A percentile compares a stretch with the other conserved stretches of the same genome.
These are phyloP conservation scores for Andrena minutula DNA, from an alignment of 2,888 invertebrate genomes.

Conservation along the genomic window DNA sequence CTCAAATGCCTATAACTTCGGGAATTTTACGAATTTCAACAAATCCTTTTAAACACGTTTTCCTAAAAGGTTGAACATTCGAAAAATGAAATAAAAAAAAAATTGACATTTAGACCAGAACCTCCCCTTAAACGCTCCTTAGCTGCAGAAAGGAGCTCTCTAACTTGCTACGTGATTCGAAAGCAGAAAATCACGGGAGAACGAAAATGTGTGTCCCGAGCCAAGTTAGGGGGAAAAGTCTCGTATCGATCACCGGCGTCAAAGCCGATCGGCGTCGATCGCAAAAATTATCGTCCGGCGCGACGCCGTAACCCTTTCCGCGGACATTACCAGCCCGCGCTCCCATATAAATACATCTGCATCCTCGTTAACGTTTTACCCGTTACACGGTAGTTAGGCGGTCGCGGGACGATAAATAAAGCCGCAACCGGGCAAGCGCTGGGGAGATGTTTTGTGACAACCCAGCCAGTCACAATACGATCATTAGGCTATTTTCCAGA, in stretches of 20 bases:
- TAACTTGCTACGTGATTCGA: neutral
- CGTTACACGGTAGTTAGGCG: conserved; percentile 54
- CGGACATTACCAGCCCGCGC: conserved; percentile 31
- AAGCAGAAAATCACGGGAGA: neutral
- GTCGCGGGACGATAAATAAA: conserved; percentile 61
- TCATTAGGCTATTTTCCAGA: conserved; percentile 72
- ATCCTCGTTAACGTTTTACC: conserved; percentile 60
- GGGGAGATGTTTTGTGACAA: conserved; percentile 66
- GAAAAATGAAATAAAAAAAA: too few species aligned
- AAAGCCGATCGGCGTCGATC: conserved; percentile 25
- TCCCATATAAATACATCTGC: conserved; percentile 59
- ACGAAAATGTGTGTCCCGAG: neutral
- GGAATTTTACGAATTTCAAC: too few species aligned
- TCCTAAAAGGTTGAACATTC: too few species aligned
- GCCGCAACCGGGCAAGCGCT: conserved; percentile 33
- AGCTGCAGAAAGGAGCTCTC: neutral
- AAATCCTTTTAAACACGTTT: too few species aligned
- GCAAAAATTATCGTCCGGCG: conserved; percentile 13
- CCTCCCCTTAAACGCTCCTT: too few species aligned
- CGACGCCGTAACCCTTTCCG: conserved; percentile 26
- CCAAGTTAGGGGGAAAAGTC: conserved; percentile 5
- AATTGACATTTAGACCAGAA: too few species aligned
- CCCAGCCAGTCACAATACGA: conserved; percentile 68
- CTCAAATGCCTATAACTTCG: too few species aligned
- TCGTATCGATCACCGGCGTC: neutral